Conservation (phyloP, 2,797 vertebrate genomes). For the Anabacerthia variegaticeps region DNA sequence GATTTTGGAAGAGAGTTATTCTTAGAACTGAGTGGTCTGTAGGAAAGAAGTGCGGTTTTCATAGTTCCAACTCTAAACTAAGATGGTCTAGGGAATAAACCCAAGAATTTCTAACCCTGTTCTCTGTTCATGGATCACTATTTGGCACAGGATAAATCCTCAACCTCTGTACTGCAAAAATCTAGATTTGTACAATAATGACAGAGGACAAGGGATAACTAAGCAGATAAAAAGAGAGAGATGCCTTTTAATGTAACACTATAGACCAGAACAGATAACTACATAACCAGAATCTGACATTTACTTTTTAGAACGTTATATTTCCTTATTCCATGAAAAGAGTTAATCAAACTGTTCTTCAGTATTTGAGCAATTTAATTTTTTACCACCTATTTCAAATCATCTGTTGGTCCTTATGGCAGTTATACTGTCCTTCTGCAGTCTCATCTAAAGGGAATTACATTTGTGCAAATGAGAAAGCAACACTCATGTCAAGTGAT, state of each 20-base stretch:
- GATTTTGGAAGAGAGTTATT: constrained; percentile 6
- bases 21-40: neutral
- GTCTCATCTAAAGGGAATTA: constrained; percentile 2
- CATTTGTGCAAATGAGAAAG: neutral
- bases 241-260: neutral
- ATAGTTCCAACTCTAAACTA: neutral
- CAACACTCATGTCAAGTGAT: neutral
- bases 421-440: neutral
- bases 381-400: neutral
- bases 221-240: neutral
- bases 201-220: neutral
- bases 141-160: neutral
- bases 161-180: neutral
- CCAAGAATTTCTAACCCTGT: neutral
- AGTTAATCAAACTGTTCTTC: neutral
- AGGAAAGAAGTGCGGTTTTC: neutral
- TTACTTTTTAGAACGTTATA: neutral
- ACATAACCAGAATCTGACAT: neutral
- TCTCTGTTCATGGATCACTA: neutral
- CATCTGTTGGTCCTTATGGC: neutral
- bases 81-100: neutral
- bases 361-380: neutral
- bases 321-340: neutral
- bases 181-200: neutral
- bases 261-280: neutral